A percentile compares a stretch with the other conserved stretches of the same genome.
phyloP scores from a whole-genome alignment of 37 sponge, comb jelly and placozoan genomes.

The Cladorhizidae sp. region DNA sequence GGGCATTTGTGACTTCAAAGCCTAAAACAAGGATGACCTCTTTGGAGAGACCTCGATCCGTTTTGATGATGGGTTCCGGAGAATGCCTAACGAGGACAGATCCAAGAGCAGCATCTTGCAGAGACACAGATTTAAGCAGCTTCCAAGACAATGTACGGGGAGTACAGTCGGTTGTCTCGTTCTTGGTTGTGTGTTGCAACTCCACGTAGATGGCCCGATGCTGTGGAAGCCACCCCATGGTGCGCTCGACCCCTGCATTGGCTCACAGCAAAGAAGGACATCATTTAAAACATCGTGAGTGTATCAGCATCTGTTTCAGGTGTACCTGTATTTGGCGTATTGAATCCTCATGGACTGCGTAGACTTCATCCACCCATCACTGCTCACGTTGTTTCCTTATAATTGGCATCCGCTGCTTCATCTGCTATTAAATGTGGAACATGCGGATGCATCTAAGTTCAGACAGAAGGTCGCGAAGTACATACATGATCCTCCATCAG shows the following conservation, averaged over 20 bases:
- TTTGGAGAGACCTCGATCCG: slow-evolving; percentile 61
- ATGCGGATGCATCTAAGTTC: no score
- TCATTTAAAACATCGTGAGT: no score
- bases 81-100: background rate
- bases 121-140: background rate
- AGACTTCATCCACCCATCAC: slow-evolving; percentile 59
- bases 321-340: slow-evolving; percentile 56
- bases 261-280: no score
- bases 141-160: background rate
- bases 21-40: slow-evolving; percentile 25
- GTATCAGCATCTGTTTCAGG: slow-evolving; percentile 52
- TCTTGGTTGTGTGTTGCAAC: slow-evolving; percentile 15
- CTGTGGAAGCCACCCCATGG: slow-evolving; percentile 51
- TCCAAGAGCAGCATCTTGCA: background rate
- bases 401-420: no score
- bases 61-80: slow-evolving; percentile 13
- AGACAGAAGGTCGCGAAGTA: no score
- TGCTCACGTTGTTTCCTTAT: no score
- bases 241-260: slow-evolving; percentile 57
- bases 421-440: no score
- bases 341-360: slow-evolving; percentile 43
- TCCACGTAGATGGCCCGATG: slow-evolving; percentile 50
- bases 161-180: slow-evolving; percentile 8
- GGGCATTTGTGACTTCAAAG: slow-evolving; percentile 5
- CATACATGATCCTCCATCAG: no score